Evolutionary conservation across 2,113 vertebrate genomes (phyloP).

Genomic region (Callorhinus ursinus): DNA sequence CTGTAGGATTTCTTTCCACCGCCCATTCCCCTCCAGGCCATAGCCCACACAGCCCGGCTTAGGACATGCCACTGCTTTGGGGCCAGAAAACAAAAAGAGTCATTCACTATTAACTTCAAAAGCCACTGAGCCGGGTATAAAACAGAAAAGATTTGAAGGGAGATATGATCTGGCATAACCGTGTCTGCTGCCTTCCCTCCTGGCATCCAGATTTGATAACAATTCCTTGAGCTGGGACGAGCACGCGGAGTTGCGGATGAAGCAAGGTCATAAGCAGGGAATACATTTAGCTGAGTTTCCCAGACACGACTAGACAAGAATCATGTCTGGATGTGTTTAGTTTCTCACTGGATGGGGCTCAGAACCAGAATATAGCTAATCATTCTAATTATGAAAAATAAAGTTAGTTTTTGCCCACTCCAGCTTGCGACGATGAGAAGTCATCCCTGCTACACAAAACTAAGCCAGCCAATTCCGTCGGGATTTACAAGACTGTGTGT

Average conservation of each 20-base stretch:
- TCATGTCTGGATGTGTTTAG: neutral
- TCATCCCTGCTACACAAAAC: neutral
- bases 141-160: neutral
- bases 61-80: neutral
- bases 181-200: neutral
- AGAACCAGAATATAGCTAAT: neutral
- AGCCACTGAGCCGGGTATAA: neutral
- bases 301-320: neutral
- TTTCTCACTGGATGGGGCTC: neutral
- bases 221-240: neutral
- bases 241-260: neutral
- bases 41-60: neutral
- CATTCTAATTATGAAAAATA: neutral
- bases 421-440: neutral
- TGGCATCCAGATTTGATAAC: neutral
- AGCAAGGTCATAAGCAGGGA: neutral
- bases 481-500: neutral
- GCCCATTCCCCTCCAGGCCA: too few species aligned
- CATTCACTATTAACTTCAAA: neutral
- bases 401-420: neutral
- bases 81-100: neutral
- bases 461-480: neutral
- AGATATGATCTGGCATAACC: neutral
- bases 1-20: neutral
- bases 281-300: neutral